Evolutionary conservation across 2,888 invertebrate genomes (phyloP).

Genomic region (Aromia moschata): DNA sequence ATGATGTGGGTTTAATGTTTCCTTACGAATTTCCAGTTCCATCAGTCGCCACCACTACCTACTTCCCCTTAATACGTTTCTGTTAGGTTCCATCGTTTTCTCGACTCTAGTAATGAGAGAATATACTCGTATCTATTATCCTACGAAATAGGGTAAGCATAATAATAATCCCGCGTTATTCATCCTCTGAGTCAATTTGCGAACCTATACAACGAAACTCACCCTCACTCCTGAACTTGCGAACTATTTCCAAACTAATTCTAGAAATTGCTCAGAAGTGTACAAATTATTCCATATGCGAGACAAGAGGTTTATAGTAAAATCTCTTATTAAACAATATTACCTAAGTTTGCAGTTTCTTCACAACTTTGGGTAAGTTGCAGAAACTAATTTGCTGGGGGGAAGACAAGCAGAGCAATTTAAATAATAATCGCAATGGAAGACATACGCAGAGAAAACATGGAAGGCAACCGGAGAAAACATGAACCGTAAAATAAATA

Average conservation of each 20-base stretch:
- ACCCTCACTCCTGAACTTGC: background rate
- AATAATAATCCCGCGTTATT: no score
- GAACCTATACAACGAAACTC: background rate
- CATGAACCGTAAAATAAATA: no score
- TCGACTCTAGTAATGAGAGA: no score
- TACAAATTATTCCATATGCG: slow-evolving; percentile 13
- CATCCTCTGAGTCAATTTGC: background rate
- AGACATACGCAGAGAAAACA: background rate
- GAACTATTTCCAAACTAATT: slow-evolving; percentile 10
- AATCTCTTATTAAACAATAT: slow-evolving; percentile 15
- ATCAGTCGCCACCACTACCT: no score
- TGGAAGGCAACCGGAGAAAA: background rate
- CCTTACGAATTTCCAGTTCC: no score
- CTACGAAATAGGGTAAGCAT: no score
- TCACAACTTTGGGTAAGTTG: slow-evolving; percentile 8
- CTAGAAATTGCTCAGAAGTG: slow-evolving; percentile 5
- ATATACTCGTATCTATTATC: no score
- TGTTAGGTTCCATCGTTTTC: no score
- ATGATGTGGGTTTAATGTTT: no score
- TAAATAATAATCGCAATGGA: slow-evolving; percentile 3
- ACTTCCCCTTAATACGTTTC: no score
- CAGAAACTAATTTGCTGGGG: slow-evolving; percentile 13
- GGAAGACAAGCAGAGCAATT: background rate
- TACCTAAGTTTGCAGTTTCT: background rate
- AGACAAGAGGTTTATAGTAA: slow-evolving; percentile 3